Evolutionary conservation across 2,888 invertebrate genomes (phyloP), one percentile per base, ranked within the genome.

Genomic region (Drosophila rellima): DNA sequence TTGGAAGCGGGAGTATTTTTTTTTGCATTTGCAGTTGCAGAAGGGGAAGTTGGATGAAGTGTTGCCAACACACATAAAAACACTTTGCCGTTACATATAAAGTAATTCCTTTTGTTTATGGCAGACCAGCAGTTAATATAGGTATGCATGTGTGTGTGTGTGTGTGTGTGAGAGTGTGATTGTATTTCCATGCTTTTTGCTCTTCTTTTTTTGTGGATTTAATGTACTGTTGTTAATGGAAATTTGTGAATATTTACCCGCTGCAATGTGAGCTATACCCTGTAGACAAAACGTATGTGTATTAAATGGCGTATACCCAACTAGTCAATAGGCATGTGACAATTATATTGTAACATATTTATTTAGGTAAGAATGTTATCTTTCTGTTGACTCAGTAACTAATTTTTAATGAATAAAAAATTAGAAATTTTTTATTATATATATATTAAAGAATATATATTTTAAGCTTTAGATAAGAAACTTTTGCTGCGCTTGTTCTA

Each of bases 71-170:
- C 65, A 85, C 80, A 80, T 65, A 70, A 77, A 86, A 83, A 75
- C 81, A 89, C 84, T 83, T 76, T 84, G 73, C 70, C 65, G 60
- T 78, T 84, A 83, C 79, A 78, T 68, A 74, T 81, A 87, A 87
- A 78, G 88, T 81, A 83, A 89, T 84, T 84, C 87, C 83, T 78
- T 83, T 89, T 89, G 88, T 89, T 86, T 84, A 81, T 75, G 66
- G 70, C 57, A 68, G 63, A 74, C 74, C 88, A 84, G 85, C 88
- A 87, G 84, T 87, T 89, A 76, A 83, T 83, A 78, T 69, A 55
- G 23, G 40, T 50, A n/a, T 45, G 23, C 29, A 31, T 35, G 42
- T 15, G 20, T 26, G 23, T 26, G 15, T 66, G 60, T 66, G 39
- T 74, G 63, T 59, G 47, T 66, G 48, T 57, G 29, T 37, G 20